phyloP scores from a whole-genome alignment of 1,140 invertebrate genomes.

The Ostrea edulis region DNA sequence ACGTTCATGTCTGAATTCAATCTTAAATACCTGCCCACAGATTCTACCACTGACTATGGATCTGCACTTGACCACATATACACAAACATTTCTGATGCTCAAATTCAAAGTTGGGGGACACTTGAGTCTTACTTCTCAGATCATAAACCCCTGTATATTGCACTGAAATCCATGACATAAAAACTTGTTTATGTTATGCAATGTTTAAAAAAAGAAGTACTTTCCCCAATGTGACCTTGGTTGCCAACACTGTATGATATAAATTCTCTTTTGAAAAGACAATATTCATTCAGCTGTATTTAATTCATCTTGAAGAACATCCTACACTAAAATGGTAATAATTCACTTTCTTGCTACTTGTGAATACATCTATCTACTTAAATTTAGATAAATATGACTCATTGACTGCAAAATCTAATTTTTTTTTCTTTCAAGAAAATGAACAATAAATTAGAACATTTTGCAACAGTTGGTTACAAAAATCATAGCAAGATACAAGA shows the following conservation, averaged over 20 bases:
- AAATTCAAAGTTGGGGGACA: conserved; percentile 10
- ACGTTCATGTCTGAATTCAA: not conserved
- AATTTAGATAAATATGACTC: not conserved
- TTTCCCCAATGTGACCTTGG: not conserved
- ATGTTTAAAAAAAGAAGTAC: not conserved
- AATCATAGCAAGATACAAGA: not conserved
- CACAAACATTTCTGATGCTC: not conserved
- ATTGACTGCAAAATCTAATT: not conserved
- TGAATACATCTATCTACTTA: not conserved
- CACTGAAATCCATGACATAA: not conserved
- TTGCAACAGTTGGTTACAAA: too few relatives aligned
- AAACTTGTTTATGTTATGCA: not conserved
- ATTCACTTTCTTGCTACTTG: not conserved
- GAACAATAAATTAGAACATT: not conserved
- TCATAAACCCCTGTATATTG: conserved; percentile 40
- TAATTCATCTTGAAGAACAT: too few relatives aligned
- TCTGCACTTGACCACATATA: conserved; percentile 39
- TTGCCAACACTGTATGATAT: not conserved
- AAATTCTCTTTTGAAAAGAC: not conserved
- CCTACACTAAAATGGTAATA: too few relatives aligned
- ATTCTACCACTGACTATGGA: conserved; percentile 31
- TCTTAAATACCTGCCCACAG: not conserved
- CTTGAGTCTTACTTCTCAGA: conserved; percentile 41
- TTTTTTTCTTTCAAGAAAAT: not conserved
- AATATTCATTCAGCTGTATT: not conserved